Conservation (phyloP, 2,797 vertebrate species). For the Lerista edwardsae region DNA sequence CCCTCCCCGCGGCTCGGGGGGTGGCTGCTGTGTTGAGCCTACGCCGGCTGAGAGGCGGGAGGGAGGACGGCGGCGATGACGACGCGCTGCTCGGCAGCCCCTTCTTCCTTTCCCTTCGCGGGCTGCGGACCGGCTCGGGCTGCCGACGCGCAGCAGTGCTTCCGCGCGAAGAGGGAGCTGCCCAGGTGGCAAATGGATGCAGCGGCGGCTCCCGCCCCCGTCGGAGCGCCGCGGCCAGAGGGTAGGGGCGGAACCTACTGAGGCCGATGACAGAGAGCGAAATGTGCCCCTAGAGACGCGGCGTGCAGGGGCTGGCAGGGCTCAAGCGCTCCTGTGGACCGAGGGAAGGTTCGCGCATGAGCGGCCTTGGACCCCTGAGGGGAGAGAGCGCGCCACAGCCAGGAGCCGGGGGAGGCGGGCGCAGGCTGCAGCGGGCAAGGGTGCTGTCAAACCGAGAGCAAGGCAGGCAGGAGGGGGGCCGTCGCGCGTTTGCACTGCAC, state of each 20-base stretch:
- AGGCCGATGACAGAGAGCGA: not conserved
- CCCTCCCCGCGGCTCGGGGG: constrained; percentile 27
- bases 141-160: not conserved
- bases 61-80: not conserved
- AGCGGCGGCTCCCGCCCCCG: not conserved
- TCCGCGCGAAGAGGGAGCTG: not conserved
- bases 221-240: not conserved
- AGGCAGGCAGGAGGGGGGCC: too few species aligned
- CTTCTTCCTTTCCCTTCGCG: constrained; percentile 11
- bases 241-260: not conserved
- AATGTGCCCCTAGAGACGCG: not conserved
- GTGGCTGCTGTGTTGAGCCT: constrained; percentile 23
- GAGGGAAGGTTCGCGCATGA: not conserved
- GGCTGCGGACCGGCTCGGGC: not conserved
- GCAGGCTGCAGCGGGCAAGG: not conserved
- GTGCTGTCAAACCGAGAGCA: not conserved
- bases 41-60: not conserved
- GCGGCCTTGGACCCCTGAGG: not conserved
- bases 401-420: not conserved
- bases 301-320: not conserved
- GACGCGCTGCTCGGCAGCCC: not conserved
- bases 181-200: not conserved
- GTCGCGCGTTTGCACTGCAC: not conserved
- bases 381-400: not conserved
- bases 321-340: not conserved